phyloP scores from a whole-genome alignment of 2,888 invertebrate species.

The Nasonia oneida region DNA sequence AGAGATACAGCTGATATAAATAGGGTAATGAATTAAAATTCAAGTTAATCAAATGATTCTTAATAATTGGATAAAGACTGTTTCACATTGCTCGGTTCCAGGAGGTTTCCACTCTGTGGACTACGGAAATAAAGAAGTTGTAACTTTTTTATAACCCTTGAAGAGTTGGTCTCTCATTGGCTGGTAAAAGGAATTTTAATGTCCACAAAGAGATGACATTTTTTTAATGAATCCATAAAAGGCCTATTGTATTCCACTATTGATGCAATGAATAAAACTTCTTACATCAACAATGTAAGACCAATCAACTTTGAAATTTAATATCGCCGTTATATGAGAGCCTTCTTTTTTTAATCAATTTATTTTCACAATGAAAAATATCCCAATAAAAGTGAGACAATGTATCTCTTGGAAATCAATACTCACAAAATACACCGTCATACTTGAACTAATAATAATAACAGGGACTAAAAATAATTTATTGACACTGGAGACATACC shows the following conservation, averaged over 20 bases:
- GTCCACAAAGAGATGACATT: slow-evolving; percentile 21
- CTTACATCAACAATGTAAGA: slow-evolving; percentile 1
- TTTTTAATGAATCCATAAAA: slow-evolving; percentile 45
- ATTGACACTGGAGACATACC: slow-evolving; percentile 20
- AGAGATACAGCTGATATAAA: slow-evolving; percentile 28
- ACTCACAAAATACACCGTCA: neutral
- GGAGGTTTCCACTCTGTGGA: neutral
- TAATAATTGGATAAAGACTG: neutral
- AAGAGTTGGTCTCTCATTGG: slow-evolving; percentile 15
- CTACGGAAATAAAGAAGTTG: neutral
- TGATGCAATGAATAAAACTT: slow-evolving; percentile 28
- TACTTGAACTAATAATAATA: neutral
- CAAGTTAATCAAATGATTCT: neutral
- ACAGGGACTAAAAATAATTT: neutral
- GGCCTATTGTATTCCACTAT: slow-evolving; percentile 25
- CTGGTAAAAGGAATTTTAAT: slow-evolving; percentile 24
- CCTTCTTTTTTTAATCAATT: slow-evolving; percentile 2
- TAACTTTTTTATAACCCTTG: slow-evolving; percentile 29
- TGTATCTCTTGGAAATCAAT: slow-evolving; percentile 1
- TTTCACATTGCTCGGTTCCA: neutral
- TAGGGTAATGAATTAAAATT: neutral
- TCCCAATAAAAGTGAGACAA: neutral
- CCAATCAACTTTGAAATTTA: neutral
- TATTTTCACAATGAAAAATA: neutral
- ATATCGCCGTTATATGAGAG: neutral